Percentiles rank a stretch among this genome's conserved stretches.
These are phyloP conservation scores for Hipparchia semele DNA, from an alignment of 2,888 invertebrate genomes.

Conservation along the genomic window DNA sequence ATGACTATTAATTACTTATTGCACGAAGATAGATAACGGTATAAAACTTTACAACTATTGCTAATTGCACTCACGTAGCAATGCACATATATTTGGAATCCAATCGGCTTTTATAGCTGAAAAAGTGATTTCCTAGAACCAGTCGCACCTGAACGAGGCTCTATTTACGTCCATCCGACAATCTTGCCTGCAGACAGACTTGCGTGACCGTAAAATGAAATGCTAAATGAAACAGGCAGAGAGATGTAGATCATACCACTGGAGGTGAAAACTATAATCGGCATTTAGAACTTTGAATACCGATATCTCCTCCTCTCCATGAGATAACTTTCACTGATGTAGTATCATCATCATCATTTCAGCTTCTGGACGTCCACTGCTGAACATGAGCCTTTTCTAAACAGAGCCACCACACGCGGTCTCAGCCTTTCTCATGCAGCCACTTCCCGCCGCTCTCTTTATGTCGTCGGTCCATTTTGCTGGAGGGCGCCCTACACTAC, in stretches of 20 bases:
- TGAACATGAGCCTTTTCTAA: too few species aligned
- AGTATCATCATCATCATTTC: too few species aligned
- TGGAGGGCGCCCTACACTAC: too few species aligned
- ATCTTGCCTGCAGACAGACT: constrained; percentile 49
- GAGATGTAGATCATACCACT: not conserved
- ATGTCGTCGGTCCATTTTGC: too few species aligned
- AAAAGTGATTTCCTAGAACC: constrained; percentile 63
- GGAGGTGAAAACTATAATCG: not conserved
- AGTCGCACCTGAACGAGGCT: constrained; percentile 43
- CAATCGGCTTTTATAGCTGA: constrained; percentile 16
- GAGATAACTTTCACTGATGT: too few species aligned
- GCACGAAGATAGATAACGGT: not conserved
- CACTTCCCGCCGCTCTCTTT: too few species aligned
- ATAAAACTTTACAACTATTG: not conserved
- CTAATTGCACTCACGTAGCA: constrained; percentile 6
- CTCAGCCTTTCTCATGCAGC: too few species aligned
- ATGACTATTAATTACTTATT: too few species aligned
- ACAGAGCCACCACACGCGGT: too few species aligned
- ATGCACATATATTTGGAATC: constrained; percentile 18
- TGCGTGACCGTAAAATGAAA: constrained; percentile 53
- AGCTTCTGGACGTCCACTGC: too few species aligned
- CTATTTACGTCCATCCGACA: constrained; percentile 57
- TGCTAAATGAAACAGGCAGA: constrained; percentile 16
- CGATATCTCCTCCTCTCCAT: too few species aligned
- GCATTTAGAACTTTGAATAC: too few species aligned